Base-by-base conservation (phyloP, 2,113 vertebrate genomes). In the Excalfactoria chinensis region DNA sequence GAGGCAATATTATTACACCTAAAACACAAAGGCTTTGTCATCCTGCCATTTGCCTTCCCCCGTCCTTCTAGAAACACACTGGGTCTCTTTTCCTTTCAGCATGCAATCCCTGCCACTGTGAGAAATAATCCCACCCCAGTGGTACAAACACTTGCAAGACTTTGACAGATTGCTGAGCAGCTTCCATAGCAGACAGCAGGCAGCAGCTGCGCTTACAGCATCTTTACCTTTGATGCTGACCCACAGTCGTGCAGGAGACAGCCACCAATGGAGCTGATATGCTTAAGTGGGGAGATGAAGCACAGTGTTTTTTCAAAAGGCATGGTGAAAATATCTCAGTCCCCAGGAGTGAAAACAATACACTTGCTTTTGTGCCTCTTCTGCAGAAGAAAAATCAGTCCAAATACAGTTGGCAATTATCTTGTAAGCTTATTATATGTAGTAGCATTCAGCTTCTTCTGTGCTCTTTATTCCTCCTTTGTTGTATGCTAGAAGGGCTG, bases 301-400 rank as follows among this genome's bases (percentile, higher is more conserved):
- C 13, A 13, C 25, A 20, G 32, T 3, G 56, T 37, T 40, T 88
- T 71, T 86, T 60, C n/a, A 56, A 71, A 84, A 92, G 77, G 60
- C 26, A 3, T 43, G 51, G 74, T 43, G 70, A 70, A 93, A 88
- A 81, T 58, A 91, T 71, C 66, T 88, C 44, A 44, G 46, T 56
- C 62, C 43, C 40, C 72, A 20, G 4, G 53, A 91, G 40, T 64
- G 58, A 90, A 93, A 94, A 92, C 69, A 96, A 88, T 58, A 53
- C 90, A 80, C 62, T 83, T 72, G 68, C 48, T 92, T 95, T 85
- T 91, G 78, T 82, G 10, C 78, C 70, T 75, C 58, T 88, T 80
- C 86, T 64, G 76, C 53, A 66, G 62, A 90, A 95, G 48, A 88
- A 91, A 95, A 90, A 77, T 70, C 85, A 93, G 66, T 71, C 92